Evolutionary conservation across 2,113 vertebrate genomes (phyloP).

Genomic region (Symphodus melops): DNA sequence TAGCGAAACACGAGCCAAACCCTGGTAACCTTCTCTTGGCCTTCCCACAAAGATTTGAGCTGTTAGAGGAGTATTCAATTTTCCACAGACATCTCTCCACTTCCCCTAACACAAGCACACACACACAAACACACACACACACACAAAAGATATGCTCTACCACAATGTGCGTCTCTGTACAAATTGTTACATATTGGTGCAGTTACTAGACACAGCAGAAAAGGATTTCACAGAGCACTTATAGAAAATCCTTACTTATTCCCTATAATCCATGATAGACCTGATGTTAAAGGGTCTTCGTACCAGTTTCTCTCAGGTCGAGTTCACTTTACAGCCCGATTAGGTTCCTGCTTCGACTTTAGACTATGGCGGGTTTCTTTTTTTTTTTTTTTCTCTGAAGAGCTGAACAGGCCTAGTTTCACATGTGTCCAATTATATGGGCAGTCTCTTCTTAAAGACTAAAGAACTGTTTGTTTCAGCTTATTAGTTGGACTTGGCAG

Average conservation of each 20-base stretch:
- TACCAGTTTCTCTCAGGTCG: conserved; percentile 25
- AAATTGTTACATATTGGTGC: conserved; percentile 63
- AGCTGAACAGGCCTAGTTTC: conserved; percentile 32
- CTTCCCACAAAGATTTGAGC: conserved; percentile 52
- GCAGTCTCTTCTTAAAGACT: conserved; percentile 17
- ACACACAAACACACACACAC: conserved; percentile 21
- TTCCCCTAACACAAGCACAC: conserved; percentile 24
- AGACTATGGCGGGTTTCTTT: conserved; percentile 28
- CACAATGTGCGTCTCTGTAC: conserved; percentile 43
- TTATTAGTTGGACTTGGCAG: conserved; percentile 66
- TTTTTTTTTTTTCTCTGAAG: conserved; percentile 16
- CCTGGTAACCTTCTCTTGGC: conserved; percentile 42
- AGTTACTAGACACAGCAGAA: conserved; percentile 58
- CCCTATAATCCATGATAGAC: conserved; percentile 57
- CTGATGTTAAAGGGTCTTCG: conserved; percentile 39
- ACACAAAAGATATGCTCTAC: conserved; percentile 10
- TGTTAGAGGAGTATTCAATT: conserved; percentile 45
- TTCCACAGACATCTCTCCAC: conserved; percentile 41
- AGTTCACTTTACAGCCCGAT: conserved; percentile 53
- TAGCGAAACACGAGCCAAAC: conserved; percentile 50
- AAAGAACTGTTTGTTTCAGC: conserved; percentile 51
- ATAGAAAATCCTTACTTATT: conserved; percentile 64
- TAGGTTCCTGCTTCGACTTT: conserved; percentile 23
- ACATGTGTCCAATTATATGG: conserved; percentile 30
- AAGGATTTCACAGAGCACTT: conserved; percentile 67